phyloP scores from a whole-genome alignment of 2,888 invertebrate genomes.

The Drosophila dives region DNA sequence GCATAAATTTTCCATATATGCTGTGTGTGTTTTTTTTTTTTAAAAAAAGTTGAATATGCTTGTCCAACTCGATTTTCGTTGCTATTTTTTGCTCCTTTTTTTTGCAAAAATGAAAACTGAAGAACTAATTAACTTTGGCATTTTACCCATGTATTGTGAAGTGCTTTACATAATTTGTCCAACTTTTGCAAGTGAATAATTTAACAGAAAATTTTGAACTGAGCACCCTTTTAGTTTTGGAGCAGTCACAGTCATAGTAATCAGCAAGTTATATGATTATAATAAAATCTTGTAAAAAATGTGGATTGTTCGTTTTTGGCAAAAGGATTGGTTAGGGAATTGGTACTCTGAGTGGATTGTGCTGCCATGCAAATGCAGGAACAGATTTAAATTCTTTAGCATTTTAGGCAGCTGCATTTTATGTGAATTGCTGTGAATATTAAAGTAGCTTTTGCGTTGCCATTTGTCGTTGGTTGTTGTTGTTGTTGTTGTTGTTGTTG shows the following conservation, averaged over 20 bases:
- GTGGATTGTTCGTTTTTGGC: constrained; percentile 32
- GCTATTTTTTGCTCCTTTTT: background rate
- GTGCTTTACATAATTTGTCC: constrained; percentile 29
- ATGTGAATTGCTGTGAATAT: constrained; percentile 67
- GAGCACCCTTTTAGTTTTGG: constrained; percentile 11
- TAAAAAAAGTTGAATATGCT: background rate
- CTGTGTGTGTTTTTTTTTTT: background rate
- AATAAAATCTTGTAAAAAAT: constrained; percentile 40
- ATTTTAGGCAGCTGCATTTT: constrained; percentile 64
- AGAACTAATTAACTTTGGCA: constrained; percentile 26
- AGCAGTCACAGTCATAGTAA: constrained; percentile 17
- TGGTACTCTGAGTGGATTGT: constrained; percentile 41
- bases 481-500: constrained; percentile 41
- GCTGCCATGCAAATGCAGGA: constrained; percentile 42
- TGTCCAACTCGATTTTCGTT: background rate
- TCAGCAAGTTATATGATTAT: constrained; percentile 35
- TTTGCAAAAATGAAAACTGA: constrained; percentile 6
- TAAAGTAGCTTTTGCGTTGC: constrained; percentile 61
- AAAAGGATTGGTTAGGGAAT: constrained; percentile 36
- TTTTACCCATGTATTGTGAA: constrained; percentile 8
- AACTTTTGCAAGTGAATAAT: constrained; percentile 31
- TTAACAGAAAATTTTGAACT: constrained; percentile 16
- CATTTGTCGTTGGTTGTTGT: constrained; percentile 30
- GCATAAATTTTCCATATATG: background rate
- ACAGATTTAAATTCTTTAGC: constrained; percentile 38